phyloP scores from a whole-genome alignment of 2,113 vertebrate species.

The Lycocorax pyrrhopterus region DNA sequence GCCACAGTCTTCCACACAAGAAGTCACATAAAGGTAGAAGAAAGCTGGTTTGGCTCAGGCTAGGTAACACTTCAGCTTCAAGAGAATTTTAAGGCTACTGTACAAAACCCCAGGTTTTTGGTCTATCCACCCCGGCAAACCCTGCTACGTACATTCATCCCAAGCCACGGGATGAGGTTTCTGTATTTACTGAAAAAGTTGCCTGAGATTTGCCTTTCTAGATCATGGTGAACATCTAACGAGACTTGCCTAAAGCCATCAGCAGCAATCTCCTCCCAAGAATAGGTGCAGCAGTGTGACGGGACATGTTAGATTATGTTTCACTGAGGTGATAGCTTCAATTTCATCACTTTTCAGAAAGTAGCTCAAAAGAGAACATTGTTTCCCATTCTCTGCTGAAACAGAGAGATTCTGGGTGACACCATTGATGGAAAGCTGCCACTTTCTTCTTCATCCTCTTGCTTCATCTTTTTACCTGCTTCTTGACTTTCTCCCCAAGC shows the following conservation, averaged over 20 bases:
- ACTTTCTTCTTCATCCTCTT: neutral
- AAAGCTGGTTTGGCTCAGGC: neutral
- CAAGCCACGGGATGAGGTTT: neutral
- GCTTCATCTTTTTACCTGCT: neutral
- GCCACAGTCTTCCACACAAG: neutral
- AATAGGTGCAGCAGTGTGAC: neutral
- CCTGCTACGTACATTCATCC: fast-evolving
- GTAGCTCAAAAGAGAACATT: neutral
- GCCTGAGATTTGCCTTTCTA: neutral
- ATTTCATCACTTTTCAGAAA: neutral
- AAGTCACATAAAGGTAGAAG: neutral
- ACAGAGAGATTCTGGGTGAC: neutral
- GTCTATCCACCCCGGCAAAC: neutral
- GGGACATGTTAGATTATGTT: neutral
- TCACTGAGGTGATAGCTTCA: neutral
- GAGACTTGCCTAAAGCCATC: neutral
- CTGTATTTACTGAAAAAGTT: neutral
- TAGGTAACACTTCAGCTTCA: neutral
- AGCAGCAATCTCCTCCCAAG: neutral
- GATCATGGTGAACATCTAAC: neutral
- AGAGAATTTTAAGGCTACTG: neutral
- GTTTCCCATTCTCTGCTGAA: neutral
- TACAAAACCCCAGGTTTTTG: neutral
- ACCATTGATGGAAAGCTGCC: fast-evolving
- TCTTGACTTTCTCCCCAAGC: neutral